Conservation (phyloP, 2,888 invertebrate species). For the Plebejus anna region DNA sequence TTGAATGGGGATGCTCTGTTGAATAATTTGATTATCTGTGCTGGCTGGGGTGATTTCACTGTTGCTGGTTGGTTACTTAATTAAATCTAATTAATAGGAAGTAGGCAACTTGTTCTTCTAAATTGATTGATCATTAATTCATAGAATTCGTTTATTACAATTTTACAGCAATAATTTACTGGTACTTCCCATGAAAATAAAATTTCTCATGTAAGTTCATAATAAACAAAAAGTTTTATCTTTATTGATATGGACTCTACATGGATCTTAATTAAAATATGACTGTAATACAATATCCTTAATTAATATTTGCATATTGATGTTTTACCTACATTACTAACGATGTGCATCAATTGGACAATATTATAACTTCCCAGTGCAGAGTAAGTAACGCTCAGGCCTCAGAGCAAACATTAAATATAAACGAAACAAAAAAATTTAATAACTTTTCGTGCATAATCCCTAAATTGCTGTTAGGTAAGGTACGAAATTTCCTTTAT, state of each 20-base stretch:
- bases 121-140: neutral
- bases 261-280: neutral
- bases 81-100: constrained; percentile 21
- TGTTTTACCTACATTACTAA: constrained; percentile 44
- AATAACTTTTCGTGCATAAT: no score
- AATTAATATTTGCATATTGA: constrained; percentile 42
- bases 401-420: constrained; percentile 29
- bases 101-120: neutral
- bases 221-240: neutral
- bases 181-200: neutral
- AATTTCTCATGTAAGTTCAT: neutral
- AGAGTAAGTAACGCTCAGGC: constrained; percentile 37
- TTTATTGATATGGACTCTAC: neutral
- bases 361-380: constrained; percentile 41
- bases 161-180: neutral
- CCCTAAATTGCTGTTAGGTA: no score
- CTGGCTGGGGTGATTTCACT: constrained; percentile 29
- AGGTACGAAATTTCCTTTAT: neutral
- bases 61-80: constrained; percentile 20
- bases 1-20: constrained; percentile 47
- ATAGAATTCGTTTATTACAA: no score
- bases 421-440: neutral
- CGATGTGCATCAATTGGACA: constrained; percentile 45
- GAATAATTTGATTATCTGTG: constrained; percentile 34
- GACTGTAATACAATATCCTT: constrained; percentile 41